A percentile compares a stretch with the other conserved stretches of the same genome.
These are phyloP conservation scores for Euura saliciscinereae DNA, from an alignment of 1,140 invertebrate genomes.

Conservation along the genomic window DNA sequence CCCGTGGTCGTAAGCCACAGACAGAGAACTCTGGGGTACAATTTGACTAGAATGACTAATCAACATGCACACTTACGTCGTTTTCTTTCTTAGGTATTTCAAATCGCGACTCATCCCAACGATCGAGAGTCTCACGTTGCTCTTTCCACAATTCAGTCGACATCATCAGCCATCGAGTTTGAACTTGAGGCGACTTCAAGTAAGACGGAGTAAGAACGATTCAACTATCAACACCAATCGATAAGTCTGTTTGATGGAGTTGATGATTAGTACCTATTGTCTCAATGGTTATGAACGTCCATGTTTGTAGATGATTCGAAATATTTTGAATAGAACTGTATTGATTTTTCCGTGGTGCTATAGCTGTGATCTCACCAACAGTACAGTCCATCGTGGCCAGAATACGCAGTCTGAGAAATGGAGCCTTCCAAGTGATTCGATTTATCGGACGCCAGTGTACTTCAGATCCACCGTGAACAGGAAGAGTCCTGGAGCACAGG, in stretches of 20 bases:
- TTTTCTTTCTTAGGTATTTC: too few relatives aligned
- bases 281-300: too few relatives aligned
- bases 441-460: constrained; percentile 17
- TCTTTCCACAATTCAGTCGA: background rate
- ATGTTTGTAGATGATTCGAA: too few relatives aligned
- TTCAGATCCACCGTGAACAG: background rate
- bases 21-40: too few relatives aligned
- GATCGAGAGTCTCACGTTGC: background rate
- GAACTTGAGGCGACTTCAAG: background rate
- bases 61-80: too few relatives aligned
- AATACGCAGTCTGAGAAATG: background rate
- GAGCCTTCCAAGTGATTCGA: background rate
- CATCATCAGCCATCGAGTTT: background rate
- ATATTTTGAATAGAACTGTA: too few relatives aligned
- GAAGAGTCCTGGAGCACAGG: background rate
- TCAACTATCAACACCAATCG: background rate
- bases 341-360: background rate
- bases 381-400: background rate
- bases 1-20: background rate
- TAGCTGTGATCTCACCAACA: background rate
- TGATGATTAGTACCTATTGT: too few relatives aligned
- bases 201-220: background rate
- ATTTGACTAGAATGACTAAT: too few relatives aligned
- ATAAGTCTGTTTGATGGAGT: too few relatives aligned
- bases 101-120: too few relatives aligned